phyloP scores from a whole-genome alignment of 2,888 invertebrate species.

The Amphimallon solstitiale region DNA sequence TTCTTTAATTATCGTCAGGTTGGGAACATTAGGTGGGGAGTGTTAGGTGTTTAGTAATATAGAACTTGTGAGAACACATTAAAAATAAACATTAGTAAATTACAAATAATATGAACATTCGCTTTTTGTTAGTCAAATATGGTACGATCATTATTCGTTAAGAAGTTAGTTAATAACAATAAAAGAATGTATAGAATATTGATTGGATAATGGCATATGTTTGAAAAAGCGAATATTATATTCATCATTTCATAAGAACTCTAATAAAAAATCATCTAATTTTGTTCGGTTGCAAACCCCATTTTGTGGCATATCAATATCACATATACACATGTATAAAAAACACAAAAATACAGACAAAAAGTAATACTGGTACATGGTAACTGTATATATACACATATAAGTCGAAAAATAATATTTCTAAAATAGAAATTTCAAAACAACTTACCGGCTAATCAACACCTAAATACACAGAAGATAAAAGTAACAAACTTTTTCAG shows the following conservation, averaged over 20 bases:
- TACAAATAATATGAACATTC: constrained; percentile 37
- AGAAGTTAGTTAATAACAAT: neutral
- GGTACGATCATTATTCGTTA: constrained; percentile 1
- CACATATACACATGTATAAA: no score
- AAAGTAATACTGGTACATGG: constrained; percentile 37
- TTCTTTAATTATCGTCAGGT: neutral
- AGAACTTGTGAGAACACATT: constrained; percentile 33
- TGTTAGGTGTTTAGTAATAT: constrained; percentile 30
- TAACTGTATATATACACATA: constrained; percentile 16
- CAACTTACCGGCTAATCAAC: constrained; percentile 36
- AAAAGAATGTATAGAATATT: neutral
- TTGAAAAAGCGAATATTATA: constrained; percentile 39
- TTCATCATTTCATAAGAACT: constrained; percentile 27
- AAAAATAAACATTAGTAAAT: constrained; percentile 34
- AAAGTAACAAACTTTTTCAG: neutral
- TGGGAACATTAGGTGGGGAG: constrained; percentile 18
- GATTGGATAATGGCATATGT: neutral
- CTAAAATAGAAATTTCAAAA: constrained; percentile 10
- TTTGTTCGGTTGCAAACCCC: constrained; percentile 54
- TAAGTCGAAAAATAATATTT: neutral
- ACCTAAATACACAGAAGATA: constrained; percentile 27
- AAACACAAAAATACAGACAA: neutral
- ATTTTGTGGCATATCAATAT: constrained; percentile 53
- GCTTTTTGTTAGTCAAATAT: constrained; percentile 10
- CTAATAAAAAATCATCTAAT: constrained; percentile 37